These are phyloP conservation scores for Tragelaphus scriptus DNA, from an alignment of 2,113 vertebrate genomes.

Conservation along the genomic window DNA sequence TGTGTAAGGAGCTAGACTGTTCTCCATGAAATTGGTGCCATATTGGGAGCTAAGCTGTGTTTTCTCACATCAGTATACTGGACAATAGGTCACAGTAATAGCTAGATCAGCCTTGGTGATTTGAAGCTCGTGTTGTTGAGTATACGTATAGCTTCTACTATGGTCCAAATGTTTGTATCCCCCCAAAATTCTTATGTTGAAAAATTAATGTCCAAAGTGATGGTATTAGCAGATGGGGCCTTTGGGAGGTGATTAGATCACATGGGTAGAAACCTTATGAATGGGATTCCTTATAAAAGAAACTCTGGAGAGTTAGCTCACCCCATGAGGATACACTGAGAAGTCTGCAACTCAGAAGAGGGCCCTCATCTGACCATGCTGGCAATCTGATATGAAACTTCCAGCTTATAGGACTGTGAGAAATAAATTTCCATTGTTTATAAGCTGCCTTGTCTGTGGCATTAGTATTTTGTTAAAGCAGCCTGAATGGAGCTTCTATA, in stretches of 20 bases:
- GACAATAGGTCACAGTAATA: background rate
- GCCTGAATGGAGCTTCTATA: background rate
- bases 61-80: background rate
- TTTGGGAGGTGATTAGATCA: background rate
- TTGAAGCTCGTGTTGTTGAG: background rate
- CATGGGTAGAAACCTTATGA: background rate
- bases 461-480: background rate
- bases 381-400: background rate
- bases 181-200: background rate
- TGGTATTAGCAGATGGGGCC: background rate
- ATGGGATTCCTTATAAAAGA: background rate
- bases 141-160: background rate
- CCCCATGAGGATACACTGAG: background rate
- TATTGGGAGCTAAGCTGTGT: background rate
- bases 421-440: background rate
- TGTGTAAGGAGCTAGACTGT: background rate
- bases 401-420: background rate
- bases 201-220: background rate
- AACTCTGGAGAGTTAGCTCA: background rate
- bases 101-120: background rate
- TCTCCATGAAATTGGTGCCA: background rate
- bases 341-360: background rate
- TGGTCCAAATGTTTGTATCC: background rate
- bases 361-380: background rate
- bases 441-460: no score